Evolutionary conservation across 2,888 invertebrate species (phyloP), one percentile per base, ranked within the genome.

Genomic region (Drosophila phalerata): DNA sequence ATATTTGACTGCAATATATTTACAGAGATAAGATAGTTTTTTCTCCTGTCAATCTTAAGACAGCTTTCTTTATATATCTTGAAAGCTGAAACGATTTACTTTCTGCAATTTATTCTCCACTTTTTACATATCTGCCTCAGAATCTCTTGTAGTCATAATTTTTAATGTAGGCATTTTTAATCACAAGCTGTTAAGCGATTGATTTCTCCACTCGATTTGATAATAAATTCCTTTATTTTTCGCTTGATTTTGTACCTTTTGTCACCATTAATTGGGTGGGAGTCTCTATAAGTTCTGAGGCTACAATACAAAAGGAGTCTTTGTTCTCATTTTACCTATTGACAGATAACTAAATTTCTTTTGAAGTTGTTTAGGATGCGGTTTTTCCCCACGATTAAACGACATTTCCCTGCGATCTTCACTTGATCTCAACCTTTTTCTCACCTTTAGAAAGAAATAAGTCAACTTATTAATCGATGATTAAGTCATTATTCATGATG

Each of bases 401-500:
- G 53, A 53, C 30, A 53, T 8, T 51, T 43, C n/a, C 15, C 32
- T 3, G n/a, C 43, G 6, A 8, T 10, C 1, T 17, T 17, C n/a
- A 37, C 22, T 49, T 15, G 60, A 51, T 3, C 42, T 30, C 30
- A 48, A 42, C 19, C 37, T 25, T 48, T 22, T 38, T 55, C 56
- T 42, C 28, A 37, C 40, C 52, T 58, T 30, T 10, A 9, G 9
- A 61, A 45, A 10, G 8, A 61, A 42, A 55, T 25, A 68, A 57
- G 47, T 74, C 57, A 48, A 30, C 32, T 75, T 42, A 56, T 34
- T 47, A 43, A 22, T 32, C 30, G 49, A 47, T 51, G 37, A 82
- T 77, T 47, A 58, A 77, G 74, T 73, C 81, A 81, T 81, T 83
- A 80, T 77, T 81, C 81, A 86, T 65, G 13, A 52, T 48, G 40